Conservation (phyloP, 2,888 invertebrate genomes). For the Graphium colonna region DNA sequence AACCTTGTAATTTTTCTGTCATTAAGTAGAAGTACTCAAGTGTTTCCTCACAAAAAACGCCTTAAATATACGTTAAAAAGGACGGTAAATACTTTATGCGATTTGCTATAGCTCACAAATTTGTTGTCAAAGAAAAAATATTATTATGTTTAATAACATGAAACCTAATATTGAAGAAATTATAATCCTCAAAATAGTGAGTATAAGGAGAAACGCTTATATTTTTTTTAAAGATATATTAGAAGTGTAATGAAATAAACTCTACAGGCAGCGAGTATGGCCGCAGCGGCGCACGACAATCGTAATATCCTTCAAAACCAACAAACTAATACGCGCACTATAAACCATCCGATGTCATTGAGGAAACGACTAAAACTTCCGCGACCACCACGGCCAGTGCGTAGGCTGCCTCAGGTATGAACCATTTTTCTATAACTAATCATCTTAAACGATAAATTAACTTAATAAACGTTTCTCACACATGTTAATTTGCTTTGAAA, state of each 20-base stretch:
- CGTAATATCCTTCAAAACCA: constrained; percentile 67
- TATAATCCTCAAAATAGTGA: too few species aligned
- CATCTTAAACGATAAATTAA: too few species aligned
- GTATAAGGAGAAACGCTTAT: too few species aligned
- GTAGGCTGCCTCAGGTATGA: constrained; percentile 80
- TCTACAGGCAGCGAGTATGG: constrained; percentile 77
- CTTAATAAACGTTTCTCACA: too few species aligned
- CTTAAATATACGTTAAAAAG: not conserved
- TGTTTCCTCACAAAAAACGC: not conserved
- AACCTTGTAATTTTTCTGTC: constrained; percentile 8
- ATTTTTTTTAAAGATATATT: too few species aligned
- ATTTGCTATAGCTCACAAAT: too few species aligned
- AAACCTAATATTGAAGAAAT: too few species aligned
- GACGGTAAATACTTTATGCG: too few species aligned
- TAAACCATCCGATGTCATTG: constrained; percentile 71
- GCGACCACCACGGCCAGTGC: constrained; percentile 60
- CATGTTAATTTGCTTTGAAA: too few species aligned
- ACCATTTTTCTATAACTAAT: too few species aligned
- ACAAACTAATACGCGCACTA: constrained; percentile 64
- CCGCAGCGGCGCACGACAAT: constrained; percentile 77
- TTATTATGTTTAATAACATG: too few species aligned
- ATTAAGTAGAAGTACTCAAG: not conserved
- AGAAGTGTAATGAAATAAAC: not conserved
- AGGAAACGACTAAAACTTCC: constrained; percentile 63
- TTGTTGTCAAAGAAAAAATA: constrained; percentile 22